These are phyloP conservation scores for Siniperca obscura DNA, from an alignment of 2,797 vertebrate genomes.

Conservation along the genomic window DNA sequence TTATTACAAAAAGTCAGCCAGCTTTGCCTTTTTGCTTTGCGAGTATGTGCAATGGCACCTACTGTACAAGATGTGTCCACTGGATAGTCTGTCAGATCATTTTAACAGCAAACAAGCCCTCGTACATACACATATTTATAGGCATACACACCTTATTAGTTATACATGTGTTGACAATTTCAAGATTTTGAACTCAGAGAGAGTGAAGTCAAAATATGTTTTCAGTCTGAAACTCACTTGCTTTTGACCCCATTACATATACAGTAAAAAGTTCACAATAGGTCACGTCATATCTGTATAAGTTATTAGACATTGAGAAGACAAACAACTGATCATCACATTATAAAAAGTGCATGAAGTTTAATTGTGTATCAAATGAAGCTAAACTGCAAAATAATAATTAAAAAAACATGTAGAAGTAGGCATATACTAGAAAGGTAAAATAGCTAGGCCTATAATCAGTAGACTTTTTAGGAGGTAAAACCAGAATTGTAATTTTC, in stretches of 20 bases:
- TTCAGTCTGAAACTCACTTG: slow-evolving; percentile 10
- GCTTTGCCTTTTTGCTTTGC: slow-evolving; percentile 2
- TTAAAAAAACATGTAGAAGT: background rate
- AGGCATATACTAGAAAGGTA: background rate
- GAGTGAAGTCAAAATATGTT: background rate
- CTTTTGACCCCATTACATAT: background rate
- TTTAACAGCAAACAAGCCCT: background rate
- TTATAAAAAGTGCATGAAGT: slow-evolving; percentile 4
- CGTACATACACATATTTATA: background rate
- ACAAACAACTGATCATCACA: background rate
- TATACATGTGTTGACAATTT: background rate
- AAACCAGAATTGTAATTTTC: background rate
- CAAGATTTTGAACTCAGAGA: background rate
- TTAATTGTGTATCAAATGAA: slow-evolving; percentile 26
- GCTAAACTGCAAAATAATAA: slow-evolving; percentile 13
- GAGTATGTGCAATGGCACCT: background rate
- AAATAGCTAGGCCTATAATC: background rate
- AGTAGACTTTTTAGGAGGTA: background rate
- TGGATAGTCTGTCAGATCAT: background rate
- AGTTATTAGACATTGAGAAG: background rate
- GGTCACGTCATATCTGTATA: slow-evolving; percentile 1
- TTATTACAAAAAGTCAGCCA: background rate
- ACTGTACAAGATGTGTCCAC: background rate
- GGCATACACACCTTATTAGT: background rate
- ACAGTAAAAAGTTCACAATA: background rate